Base-by-base conservation (phyloP, 2,113 vertebrate species). In the Xerus inauris region DNA sequence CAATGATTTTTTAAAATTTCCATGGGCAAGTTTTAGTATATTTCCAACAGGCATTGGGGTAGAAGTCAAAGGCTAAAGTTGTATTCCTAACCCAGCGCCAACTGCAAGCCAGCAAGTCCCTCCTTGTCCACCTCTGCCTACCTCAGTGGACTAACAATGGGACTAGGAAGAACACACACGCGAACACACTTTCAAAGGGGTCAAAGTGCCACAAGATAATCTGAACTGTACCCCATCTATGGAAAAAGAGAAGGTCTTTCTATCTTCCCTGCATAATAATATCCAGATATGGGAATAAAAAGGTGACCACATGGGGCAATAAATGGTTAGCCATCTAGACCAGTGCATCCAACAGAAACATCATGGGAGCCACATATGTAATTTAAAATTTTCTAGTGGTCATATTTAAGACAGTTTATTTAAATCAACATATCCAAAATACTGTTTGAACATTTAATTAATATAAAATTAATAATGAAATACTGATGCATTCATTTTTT, bases 401-500 rank as follows among this genome's bases (percentile, higher is more conserved):
- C 62, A 75, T 54, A 42, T 16, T 64, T 28, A 59, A 64, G 69
- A 24, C 16, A 89, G 64, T 71, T 93, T 87, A 86, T 47, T 83
- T 76, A 92, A 73, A 72, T 38, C 35, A 81, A 24, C 5, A 57
- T 35, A 73, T 76, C 28, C 42, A 94, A 91, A 95, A 87, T 38
- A 73, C 5, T 67, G 73, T 32, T 51, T 75, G 40, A 47, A 93
- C 75, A 67, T 28, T 14, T 13, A 86, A 45, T 28, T 69, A 79
- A 62, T 30, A 85, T 30, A 62, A 73, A 82, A 22, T 81, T 40
- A 65, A 14, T 38, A 11, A 69, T 30, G 17, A 81, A 87, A 65
- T 16, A 69, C 73, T 51, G 82, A 35, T 79, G n/a, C 62, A 57
- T 28, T 83, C 67, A 65, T 59, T 59, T 35, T 38, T 79, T 57